A percentile compares a stretch with the other conserved stretches of the same genome.
phyloP scores from a whole-genome alignment of 2,888 invertebrate species.

The Tribolium freemani region DNA sequence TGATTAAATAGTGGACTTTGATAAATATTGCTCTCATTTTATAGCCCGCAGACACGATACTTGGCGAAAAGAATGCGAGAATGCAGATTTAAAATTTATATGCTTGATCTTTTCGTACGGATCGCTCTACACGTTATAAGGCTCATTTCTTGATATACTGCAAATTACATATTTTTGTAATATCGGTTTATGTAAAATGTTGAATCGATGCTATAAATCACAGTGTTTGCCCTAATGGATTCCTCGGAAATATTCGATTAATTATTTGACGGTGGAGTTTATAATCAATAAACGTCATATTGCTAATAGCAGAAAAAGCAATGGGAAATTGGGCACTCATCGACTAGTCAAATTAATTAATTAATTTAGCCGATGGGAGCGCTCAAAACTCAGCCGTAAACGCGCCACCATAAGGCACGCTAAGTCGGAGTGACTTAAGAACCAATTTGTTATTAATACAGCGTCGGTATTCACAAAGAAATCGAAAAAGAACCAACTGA shows the following conservation, averaged over 20 bases:
- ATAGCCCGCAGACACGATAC: slow-evolving; percentile 62
- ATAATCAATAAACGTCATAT: slow-evolving; percentile 49
- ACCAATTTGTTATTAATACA: slow-evolving; percentile 53
- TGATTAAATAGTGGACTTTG: slow-evolving; percentile 65
- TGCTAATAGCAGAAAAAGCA: slow-evolving; percentile 40
- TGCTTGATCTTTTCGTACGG: slow-evolving; percentile 41
- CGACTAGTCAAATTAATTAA: slow-evolving; percentile 58
- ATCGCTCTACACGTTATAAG: slow-evolving; percentile 19
- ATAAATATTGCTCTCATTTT: slow-evolving; percentile 64
- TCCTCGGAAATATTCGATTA: slow-evolving; percentile 23
- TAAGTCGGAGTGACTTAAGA: slow-evolving; percentile 45
- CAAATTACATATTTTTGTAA: slow-evolving; percentile 55
- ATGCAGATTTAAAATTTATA: slow-evolving; percentile 63
- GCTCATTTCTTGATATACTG: slow-evolving; percentile 56
- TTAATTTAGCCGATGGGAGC: slow-evolving; percentile 49
- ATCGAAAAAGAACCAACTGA: slow-evolving; percentile 62
- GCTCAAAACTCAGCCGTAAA: slow-evolving; percentile 42
- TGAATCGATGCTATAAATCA: slow-evolving; percentile 35
- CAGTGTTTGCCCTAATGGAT: slow-evolving; percentile 23
- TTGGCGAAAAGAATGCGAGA: slow-evolving; percentile 56
- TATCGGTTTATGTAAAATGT: slow-evolving; percentile 32
- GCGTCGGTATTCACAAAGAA: slow-evolving; percentile 63
- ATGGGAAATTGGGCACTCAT: slow-evolving; percentile 58
- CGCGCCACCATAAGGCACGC: slow-evolving; percentile 32
- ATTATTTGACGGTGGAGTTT: slow-evolving; percentile 36